Evolutionary conservation across 2,797 vertebrate genomes (phyloP).

Genomic region (Acanthopagrus latus): DNA sequence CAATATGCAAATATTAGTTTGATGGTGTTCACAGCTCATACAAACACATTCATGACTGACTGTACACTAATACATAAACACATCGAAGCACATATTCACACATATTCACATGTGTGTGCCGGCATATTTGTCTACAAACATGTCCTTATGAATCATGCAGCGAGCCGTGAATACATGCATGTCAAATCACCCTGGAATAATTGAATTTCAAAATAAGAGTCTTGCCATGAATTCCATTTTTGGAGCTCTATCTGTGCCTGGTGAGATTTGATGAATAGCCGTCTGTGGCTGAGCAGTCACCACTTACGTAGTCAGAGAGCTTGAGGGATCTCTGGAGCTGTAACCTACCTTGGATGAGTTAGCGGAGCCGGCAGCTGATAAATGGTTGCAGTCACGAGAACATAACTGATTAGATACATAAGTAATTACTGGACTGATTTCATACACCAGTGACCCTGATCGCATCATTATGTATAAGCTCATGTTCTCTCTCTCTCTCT

Average conservation of each 20-base stretch:
- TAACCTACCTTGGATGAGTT: slow-evolving; percentile 27
- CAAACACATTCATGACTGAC: not conserved
- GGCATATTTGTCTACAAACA: slow-evolving; percentile 15
- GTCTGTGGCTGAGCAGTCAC: slow-evolving; percentile 23
- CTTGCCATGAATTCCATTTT: not conserved
- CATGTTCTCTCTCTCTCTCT: slow-evolving; percentile 42
- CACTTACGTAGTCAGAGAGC: slow-evolving; percentile 33
- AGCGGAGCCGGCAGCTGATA: slow-evolving; percentile 43
- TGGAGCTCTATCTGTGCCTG: slow-evolving; percentile 20
- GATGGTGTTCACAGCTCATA: not conserved
- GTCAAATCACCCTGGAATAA: slow-evolving; percentile 21
- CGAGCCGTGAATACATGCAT: slow-evolving; percentile 35
- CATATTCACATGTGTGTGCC: not conserved
- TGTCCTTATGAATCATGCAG: slow-evolving; percentile 6
- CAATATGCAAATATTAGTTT: not conserved
- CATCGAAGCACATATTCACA: no score
- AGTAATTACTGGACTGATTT: slow-evolving; percentile 62
- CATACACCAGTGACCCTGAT: slow-evolving; percentile 56
- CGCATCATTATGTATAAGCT: slow-evolving; percentile 48
- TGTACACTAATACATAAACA: not conserved
- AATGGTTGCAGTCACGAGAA: slow-evolving; percentile 55
- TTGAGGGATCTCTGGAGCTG: slow-evolving; percentile 29
- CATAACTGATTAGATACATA: slow-evolving; percentile 59
- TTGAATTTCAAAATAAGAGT: slow-evolving; percentile 44
- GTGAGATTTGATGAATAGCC: slow-evolving; percentile 44